These are phyloP conservation scores for Hyalella azteca DNA, from an alignment of 2,888 invertebrate species.

Conservation along the genomic window DNA sequence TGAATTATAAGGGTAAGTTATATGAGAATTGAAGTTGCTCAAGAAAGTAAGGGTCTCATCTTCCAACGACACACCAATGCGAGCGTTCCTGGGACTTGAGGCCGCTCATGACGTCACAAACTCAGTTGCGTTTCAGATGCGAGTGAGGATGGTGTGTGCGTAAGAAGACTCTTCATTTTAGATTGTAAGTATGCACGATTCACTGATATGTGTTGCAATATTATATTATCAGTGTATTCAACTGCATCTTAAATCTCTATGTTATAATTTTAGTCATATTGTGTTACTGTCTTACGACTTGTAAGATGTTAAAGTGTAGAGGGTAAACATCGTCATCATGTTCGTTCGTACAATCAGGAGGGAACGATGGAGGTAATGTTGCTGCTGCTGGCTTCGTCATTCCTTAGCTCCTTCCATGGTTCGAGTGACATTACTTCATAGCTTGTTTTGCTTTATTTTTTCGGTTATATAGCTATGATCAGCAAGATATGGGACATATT, in stretches of 20 bases:
- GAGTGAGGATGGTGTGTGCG: background rate
- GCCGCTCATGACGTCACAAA: background rate
- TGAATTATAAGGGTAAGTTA: too few species aligned
- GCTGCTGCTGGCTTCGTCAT: background rate
- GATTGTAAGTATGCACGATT: constrained; percentile 10
- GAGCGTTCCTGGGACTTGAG: background rate
- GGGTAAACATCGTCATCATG: background rate
- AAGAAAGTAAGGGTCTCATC: constrained; percentile 36
- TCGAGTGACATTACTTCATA: background rate
- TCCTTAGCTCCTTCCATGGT: background rate
- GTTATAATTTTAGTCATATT: background rate
- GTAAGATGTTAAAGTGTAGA: background rate
- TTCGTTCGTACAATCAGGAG: constrained; percentile 2
- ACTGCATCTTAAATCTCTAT: background rate
- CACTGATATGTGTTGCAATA: background rate
- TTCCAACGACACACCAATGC: background rate
- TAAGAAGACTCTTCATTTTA: background rate
- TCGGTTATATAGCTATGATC: too few species aligned
- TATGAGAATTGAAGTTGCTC: too few species aligned
- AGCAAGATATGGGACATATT: too few species aligned
- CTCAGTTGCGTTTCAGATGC: background rate
- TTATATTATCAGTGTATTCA: background rate
- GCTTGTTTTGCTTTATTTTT: background rate
- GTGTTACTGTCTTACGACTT: background rate
- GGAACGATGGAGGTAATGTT: constrained; percentile 4